A percentile compares a stretch with the other conserved stretches of the same genome.
phyloP scores from a whole-genome alignment of 2,888 invertebrate species.

The Rhabditoides inermis region DNA sequence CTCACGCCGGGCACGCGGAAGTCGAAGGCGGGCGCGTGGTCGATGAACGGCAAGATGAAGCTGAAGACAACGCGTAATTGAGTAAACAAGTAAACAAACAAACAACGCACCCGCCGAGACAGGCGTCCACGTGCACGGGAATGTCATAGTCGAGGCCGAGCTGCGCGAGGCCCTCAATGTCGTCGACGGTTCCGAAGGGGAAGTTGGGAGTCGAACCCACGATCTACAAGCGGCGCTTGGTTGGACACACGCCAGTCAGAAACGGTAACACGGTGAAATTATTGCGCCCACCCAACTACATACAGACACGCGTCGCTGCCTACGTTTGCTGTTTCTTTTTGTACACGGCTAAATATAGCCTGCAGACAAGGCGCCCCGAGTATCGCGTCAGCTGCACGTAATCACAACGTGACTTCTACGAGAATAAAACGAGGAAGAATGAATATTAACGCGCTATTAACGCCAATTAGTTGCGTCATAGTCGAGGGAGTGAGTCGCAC shows the following conservation, averaged over 20 bases:
- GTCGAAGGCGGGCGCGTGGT: conserved; percentile 68
- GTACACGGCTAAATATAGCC: no score
- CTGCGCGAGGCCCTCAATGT: conserved; percentile 72
- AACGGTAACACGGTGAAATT: no score
- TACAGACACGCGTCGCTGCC: no score
- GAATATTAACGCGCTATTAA: no score
- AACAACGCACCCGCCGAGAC: conserved; percentile 87
- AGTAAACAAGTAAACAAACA: conserved; percentile 66
- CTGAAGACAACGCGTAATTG: conserved; percentile 22
- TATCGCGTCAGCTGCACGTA: no score
- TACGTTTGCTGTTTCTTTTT: no score
- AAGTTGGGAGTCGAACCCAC: conserved; percentile 90
- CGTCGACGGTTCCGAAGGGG: conserved; percentile 92
- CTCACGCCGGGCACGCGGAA: conserved; percentile 83
- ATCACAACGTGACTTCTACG: no score
- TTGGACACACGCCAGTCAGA: no score
- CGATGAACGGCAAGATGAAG: conserved; percentile 1
- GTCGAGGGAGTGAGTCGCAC: no score
- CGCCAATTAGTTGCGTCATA: no score
- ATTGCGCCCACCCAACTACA: background rate
- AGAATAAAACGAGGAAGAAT: no score
- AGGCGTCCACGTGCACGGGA: conserved; percentile 94
- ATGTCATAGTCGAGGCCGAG: conserved; percentile 60
- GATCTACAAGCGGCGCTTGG: conserved; percentile 62
- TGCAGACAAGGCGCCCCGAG: no score